Evolutionary conservation across 2,113 vertebrate species (phyloP).

Genomic region (Crotophaga sulcirostris): DNA sequence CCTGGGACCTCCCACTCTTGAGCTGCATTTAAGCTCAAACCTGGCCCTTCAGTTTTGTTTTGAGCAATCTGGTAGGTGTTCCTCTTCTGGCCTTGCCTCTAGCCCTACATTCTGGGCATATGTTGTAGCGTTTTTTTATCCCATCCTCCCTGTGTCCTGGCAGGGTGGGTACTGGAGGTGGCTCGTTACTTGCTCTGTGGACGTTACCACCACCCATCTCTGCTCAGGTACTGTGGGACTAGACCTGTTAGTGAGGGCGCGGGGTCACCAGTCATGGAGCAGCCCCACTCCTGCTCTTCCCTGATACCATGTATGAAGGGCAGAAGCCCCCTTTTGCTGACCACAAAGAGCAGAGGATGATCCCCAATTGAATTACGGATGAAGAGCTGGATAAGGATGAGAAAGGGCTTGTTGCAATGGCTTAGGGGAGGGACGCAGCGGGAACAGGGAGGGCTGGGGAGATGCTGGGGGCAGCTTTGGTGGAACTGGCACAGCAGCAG

Average conservation of each 20-base stretch:
- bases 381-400: neutral
- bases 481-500: neutral
- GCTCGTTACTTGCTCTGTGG: neutral
- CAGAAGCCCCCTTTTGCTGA: neutral
- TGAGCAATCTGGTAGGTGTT: neutral
- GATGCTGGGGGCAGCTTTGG: neutral
- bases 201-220: neutral
- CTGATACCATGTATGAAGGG: rapidly evolving
- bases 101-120: rapidly evolving
- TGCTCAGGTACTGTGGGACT: neutral
- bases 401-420: neutral
- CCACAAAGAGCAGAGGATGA: neutral
- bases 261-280: neutral
- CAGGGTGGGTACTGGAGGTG: neutral
- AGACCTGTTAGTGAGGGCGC: neutral
- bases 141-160: neutral
- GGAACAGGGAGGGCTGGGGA: rapidly evolving
- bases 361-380: neutral
- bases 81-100: neutral
- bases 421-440: neutral
- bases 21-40: neutral
- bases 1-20: neutral
- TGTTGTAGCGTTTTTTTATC: neutral
- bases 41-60: neutral
- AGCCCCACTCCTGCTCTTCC: neutral